Conservation (phyloP, 2,888 invertebrate genomes). For the Polia nebulosa region DNA sequence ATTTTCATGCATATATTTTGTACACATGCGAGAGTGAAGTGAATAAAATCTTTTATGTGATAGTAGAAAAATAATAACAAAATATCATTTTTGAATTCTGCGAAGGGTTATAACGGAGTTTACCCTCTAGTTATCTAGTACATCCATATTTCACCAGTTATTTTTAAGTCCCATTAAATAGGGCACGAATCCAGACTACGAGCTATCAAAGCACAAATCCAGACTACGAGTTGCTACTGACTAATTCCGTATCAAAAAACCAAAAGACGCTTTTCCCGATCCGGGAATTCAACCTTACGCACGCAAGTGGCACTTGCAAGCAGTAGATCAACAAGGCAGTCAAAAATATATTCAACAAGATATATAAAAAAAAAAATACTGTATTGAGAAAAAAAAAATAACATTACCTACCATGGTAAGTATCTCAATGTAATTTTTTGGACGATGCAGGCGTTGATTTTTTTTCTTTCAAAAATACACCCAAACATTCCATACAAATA, state of each 20-base stretch:
- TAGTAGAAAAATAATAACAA: neutral
- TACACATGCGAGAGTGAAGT: no score
- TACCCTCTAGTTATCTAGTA: neutral
- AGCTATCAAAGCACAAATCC: neutral
- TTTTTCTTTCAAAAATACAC: no score
- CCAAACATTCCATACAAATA: neutral
- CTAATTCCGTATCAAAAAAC: neutral
- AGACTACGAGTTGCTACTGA: neutral
- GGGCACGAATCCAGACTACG: neutral
- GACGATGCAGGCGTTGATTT: neutral
- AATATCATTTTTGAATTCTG: neutral
- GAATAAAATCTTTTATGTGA: neutral
- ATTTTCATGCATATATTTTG: slow-evolving; percentile 26
- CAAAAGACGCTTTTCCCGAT: neutral
- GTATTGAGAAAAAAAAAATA: no score
- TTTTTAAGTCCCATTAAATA: neutral
- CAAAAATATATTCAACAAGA: no score
- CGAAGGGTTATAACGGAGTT: neutral
- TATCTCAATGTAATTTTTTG: neutral
- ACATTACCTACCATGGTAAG: no score
- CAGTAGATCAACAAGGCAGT: no score
- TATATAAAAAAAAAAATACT: no score
- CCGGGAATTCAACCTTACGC: no score
- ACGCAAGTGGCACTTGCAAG: no score
- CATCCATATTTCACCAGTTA: neutral